Base-by-base conservation (phyloP, 2,888 invertebrate genomes). In the Chaetoderma sp. region DNA sequence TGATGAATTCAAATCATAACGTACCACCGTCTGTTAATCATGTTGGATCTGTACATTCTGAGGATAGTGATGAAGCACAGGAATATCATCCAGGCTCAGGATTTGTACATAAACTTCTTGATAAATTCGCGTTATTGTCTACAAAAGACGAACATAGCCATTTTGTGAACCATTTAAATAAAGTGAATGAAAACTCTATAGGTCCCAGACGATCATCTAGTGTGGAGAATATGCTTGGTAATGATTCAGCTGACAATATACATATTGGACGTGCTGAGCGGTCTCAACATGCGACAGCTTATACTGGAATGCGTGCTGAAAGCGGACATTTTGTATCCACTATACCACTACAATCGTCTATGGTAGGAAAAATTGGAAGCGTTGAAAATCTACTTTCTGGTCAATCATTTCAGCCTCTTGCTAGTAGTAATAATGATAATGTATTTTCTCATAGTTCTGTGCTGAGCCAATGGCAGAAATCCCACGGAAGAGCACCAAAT, bases 41-140 rank as follows among this genome's bases (percentile, higher is more conserved):
- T n/a, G n/a, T n/a, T n/a, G n/a, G n/a, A n/a, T n/a, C n/a, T n/a
- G n/a, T n/a, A n/a, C n/a, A n/a, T n/a, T n/a, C n/a, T n/a, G n/a
- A n/a, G n/a, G n/a, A n/a, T n/a, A n/a, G n/a, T n/a, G n/a, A n/a
- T n/a, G n/a, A n/a, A n/a, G 63, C 67, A 10, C 74, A 76, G n/a
- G 82, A 80, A 54, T 79, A 82, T 57, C 74, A 70, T 23, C 82
- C 83, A 42, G 78, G 79, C 30, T 80, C 82, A 16, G 84, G 84
- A 5, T 83, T 83, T 75, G 84, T 84, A 18, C 75, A 79, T 61
- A 81, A 80, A 71, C 70, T 83, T 18, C 67, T 80, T 52, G 73
- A 77, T 57, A 81, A 77, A 69, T 84, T 77, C 63, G 61, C 72
- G 39, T 67, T 67, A 13, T 63, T 71, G 8, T 61, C 49, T 13